These are phyloP conservation scores for Petrocephalus schoutedeni DNA, from an alignment of 2,797 vertebrate genomes.

Conservation along the genomic window DNA sequence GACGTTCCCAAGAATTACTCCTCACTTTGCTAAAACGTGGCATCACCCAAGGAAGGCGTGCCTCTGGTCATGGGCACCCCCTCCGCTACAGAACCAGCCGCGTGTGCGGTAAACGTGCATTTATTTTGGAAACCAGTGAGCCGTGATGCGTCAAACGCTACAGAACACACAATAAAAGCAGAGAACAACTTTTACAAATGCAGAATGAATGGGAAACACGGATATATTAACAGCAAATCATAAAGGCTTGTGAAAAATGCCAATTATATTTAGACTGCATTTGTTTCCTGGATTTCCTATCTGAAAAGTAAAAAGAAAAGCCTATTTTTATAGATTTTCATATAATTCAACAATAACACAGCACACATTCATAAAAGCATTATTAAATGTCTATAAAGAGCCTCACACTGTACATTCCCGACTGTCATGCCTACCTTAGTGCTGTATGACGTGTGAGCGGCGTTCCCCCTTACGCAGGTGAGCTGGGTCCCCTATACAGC, in stretches of 20 bases:
- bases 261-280: background rate
- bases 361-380: background rate
- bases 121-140: background rate
- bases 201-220: background rate
- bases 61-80: background rate
- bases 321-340: background rate
- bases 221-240: background rate
- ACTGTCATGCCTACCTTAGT: slow-evolving; percentile 3
- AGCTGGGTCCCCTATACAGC: background rate
- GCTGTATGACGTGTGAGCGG: background rate
- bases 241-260: background rate
- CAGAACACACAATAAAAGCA: background rate
- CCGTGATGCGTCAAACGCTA: background rate
- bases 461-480: background rate
- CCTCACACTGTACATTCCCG: background rate
- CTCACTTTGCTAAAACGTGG: background rate
- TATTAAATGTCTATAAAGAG: background rate
- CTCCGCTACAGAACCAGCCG: background rate
- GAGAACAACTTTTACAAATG: background rate
- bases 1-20: background rate
- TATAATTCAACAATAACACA: background rate
- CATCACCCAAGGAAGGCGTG: background rate
- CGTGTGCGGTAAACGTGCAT: background rate
- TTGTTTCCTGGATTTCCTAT: background rate
- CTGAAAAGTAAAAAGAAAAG: background rate